Percentiles rank a stretch among this genome's conserved stretches.
Evolutionary conservation across 2,113 vertebrate genomes (phyloP).

Genomic region (Electrona antarctica): DNA sequence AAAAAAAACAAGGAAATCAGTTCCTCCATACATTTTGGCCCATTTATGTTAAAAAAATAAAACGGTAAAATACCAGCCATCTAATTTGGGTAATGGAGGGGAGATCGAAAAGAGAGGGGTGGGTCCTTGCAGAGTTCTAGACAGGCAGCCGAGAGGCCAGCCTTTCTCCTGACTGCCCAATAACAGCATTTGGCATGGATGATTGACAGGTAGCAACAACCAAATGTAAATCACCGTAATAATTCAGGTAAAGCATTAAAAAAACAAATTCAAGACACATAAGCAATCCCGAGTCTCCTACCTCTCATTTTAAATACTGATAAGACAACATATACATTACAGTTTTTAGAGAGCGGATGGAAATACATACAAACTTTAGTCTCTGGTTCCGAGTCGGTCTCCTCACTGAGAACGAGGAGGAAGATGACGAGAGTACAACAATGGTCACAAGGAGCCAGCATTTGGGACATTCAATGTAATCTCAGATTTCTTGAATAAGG

Average conservation of each 20-base stretch:
- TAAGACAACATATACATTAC: constrained; percentile 68
- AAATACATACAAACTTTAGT: constrained; percentile 62
- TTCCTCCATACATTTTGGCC: constrained; percentile 55
- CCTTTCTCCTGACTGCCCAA: constrained; percentile 65
- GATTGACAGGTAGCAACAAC: constrained; percentile 56
- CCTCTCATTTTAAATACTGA: constrained; percentile 81
- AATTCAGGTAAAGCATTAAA: constrained; percentile 57
- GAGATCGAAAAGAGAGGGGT: too few species aligned
- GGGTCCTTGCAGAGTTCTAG: constrained; percentile 51
- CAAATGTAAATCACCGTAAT: constrained; percentile 57
- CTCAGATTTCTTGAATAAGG: too few species aligned
- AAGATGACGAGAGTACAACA: constrained; percentile 41
- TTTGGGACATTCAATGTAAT: neutral
- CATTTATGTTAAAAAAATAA: constrained; percentile 55
- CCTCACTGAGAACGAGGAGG: constrained; percentile 57
- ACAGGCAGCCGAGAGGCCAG: constrained; percentile 67
- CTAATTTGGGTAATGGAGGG: constrained; percentile 16
- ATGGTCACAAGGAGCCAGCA: constrained; percentile 17
- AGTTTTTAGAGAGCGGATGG: constrained; percentile 51
- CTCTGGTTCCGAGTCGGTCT: constrained; percentile 60
- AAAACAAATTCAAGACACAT: constrained; percentile 63
- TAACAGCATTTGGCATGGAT: constrained; percentile 70
- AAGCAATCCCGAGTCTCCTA: constrained; percentile 61
- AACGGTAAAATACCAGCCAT: constrained; percentile 48
- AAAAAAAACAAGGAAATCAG: constrained; percentile 66